Evolutionary conservation across 2,888 invertebrate genomes (phyloP).

Genomic region (Drosophila borealis): DNA sequence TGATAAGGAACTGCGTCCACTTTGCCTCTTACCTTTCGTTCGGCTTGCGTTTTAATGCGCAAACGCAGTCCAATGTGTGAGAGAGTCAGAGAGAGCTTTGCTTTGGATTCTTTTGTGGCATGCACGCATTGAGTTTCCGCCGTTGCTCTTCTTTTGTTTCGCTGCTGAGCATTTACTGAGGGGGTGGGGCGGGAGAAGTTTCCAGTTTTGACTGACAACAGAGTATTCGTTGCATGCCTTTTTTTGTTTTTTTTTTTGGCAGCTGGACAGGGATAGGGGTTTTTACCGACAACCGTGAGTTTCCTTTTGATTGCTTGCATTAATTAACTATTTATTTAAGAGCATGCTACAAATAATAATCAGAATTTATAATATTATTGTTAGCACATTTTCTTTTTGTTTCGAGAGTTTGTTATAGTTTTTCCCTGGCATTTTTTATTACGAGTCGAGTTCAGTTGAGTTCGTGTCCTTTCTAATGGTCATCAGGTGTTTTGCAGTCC

Average conservation of each 20-base stretch:
- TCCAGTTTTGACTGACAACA: too few species aligned
- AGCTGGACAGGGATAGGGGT: too few species aligned
- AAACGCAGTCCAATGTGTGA: constrained; percentile 51
- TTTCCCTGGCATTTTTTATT: constrained; percentile 51
- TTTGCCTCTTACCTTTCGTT: not conserved
- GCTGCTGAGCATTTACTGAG: not conserved
- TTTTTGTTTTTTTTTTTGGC: too few species aligned
- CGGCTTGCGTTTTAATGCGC: constrained; percentile 43
- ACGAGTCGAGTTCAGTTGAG: constrained; percentile 31
- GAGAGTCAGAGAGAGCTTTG: constrained; percentile 22
- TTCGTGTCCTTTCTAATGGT: constrained; percentile 6
- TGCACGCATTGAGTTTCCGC: constrained; percentile 27
- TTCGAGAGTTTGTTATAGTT: constrained; percentile 36
- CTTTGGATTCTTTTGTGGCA: constrained; percentile 51
- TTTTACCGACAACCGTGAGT: constrained; percentile 10
- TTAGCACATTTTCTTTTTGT: constrained; percentile 2
- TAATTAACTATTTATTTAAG: constrained; percentile 58
- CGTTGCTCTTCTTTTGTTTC: constrained; percentile 12
- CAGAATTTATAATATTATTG: constrained; percentile 8
- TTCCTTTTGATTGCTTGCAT: constrained; percentile 49
- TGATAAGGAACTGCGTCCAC: constrained; percentile 17
- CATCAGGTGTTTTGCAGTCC: constrained; percentile 3
- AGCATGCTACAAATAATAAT: constrained; percentile 52
- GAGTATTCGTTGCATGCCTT: too few species aligned
- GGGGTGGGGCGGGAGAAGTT: not conserved